Conservation (phyloP, 1,140 invertebrate species). For the Telenomus remus region DNA sequence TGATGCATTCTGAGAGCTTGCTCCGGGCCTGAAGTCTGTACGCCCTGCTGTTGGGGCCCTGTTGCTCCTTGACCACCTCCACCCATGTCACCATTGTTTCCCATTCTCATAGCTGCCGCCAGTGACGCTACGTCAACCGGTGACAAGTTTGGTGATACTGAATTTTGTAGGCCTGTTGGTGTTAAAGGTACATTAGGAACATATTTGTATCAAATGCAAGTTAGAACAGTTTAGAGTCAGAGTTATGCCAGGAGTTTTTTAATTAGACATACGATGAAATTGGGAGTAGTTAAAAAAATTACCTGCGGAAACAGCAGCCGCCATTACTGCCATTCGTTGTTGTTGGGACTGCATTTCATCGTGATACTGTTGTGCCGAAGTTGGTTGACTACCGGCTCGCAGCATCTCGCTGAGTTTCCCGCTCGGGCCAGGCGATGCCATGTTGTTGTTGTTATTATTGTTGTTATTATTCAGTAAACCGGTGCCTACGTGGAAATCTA, state of each 20-base stretch:
- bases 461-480: conserved; percentile 79
- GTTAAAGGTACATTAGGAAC: background rate
- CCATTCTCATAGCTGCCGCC: conserved; percentile 87
- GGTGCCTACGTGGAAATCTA: conserved; percentile 75
- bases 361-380: conserved; percentile 79
- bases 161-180: conserved; percentile 70
- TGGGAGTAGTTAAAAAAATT: conserved; percentile 14
- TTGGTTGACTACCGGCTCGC: conserved; percentile 75
- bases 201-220: too few species aligned
- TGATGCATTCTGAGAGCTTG: conserved; percentile 85
- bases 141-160: conserved; percentile 75
- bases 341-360: conserved; percentile 83
- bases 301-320: conserved; percentile 81
- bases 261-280: background rate
- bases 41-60: conserved; percentile 76
- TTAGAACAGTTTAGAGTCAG: too few species aligned
- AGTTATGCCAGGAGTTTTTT: too few species aligned
- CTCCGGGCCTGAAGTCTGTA: conserved; percentile 77
- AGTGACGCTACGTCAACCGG: conserved; percentile 84
- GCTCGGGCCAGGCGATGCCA: conserved; percentile 74
- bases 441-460: conserved; percentile 83
- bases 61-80: conserved; percentile 74
- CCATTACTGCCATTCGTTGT: conserved; percentile 85
- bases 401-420: conserved; percentile 81
- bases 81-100: conserved; percentile 78